Conservation (phyloP, 2,888 invertebrate species). For the Chamaedrilus cognettii region DNA sequence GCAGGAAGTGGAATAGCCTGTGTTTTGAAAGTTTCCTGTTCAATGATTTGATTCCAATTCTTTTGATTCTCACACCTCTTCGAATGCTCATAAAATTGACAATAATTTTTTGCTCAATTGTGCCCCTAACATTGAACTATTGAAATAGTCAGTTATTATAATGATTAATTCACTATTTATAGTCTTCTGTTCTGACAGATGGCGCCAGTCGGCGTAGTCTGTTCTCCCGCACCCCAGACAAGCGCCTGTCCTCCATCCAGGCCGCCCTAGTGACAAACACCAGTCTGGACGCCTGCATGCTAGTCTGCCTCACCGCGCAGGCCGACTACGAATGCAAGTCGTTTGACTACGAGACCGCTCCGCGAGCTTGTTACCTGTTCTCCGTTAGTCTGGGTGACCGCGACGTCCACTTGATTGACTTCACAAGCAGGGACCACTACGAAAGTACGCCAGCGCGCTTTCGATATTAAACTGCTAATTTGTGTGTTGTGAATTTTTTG, state of each 20-base stretch:
- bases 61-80: too few species aligned
- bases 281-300: conserved; percentile 46
- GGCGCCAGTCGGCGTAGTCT: conserved; percentile 21
- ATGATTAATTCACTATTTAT: too few species aligned
- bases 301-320: conserved; percentile 33
- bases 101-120: too few species aligned
- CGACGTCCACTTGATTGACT: conserved; percentile 43
- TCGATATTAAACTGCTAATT: too few species aligned
- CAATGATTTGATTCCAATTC: too few species aligned
- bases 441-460: too few species aligned
- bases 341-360: conserved; percentile 50
- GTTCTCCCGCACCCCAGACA: conserved; percentile 45
- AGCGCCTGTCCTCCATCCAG: conserved; percentile 43
- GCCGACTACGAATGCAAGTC: conserved; percentile 51
- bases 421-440: conserved; percentile 48
- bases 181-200: background rate
- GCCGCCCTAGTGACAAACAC: conserved; percentile 42
- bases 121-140: too few species aligned
- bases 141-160: too few species aligned
- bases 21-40: too few species aligned
- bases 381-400: conserved; percentile 48
- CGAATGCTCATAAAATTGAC: too few species aligned
- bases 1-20: too few species aligned
- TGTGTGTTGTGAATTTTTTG: too few species aligned
- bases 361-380: conserved; percentile 44